These are phyloP conservation scores for Aegithalos caudatus DNA, from an alignment of 2,113 vertebrate genomes.

Conservation along the genomic window DNA sequence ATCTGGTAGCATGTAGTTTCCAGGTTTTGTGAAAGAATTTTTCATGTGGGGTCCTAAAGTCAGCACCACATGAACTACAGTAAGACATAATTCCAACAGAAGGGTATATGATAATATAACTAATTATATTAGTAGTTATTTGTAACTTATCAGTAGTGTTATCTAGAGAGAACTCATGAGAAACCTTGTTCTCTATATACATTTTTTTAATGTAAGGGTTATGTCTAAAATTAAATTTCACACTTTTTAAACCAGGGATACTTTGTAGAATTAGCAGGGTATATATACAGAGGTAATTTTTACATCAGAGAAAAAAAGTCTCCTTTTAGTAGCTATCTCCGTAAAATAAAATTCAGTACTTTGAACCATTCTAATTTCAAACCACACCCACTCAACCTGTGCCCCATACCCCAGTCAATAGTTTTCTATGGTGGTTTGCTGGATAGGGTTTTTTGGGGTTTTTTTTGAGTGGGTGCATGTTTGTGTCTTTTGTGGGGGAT, in stretches of 20 bases:
- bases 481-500: not conserved
- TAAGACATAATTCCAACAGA: not conserved
- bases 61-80: not conserved
- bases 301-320: not conserved
- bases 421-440: not conserved
- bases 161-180: not conserved
- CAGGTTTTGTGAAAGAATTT: not conserved
- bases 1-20: not conserved
- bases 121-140: not conserved
- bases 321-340: not conserved
- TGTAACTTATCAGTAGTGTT: not conserved
- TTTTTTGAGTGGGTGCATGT: accelerated
- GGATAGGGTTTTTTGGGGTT: too few relatives aligned
- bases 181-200: not conserved
- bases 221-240: not conserved
- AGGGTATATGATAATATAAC: not conserved
- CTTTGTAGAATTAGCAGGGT: not conserved
- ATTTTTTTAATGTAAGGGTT: not conserved
- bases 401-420: accelerated
- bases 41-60: not conserved
- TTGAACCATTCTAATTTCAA: not conserved
- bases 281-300: not conserved
- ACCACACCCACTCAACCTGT: too few relatives aligned
- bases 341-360: not conserved
- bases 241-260: not conserved